phyloP scores from a whole-genome alignment of 1,140 invertebrate species.

The Hormaphis cornu region DNA sequence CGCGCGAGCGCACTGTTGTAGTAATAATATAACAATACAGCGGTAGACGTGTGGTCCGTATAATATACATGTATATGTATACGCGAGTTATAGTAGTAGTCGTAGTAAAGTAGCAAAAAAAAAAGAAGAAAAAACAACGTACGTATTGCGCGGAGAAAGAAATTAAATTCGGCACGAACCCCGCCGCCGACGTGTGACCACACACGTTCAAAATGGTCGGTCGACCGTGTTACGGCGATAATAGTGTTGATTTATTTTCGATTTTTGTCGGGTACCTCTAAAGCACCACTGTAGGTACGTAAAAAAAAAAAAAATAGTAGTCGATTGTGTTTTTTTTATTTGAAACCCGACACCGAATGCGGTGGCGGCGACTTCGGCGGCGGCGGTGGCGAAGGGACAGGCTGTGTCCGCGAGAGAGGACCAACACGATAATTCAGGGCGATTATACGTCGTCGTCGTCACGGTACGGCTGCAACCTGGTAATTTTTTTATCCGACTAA shows the following conservation, averaged over 20 bases:
- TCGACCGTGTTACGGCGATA: not conserved
- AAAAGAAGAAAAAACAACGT: not conserved
- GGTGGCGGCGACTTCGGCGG: not conserved
- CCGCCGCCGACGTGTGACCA: not conserved
- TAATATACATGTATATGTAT: not conserved
- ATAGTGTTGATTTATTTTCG: not conserved
- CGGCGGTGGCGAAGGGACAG: conserved; percentile 13
- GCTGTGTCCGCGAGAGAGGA: too few species aligned
- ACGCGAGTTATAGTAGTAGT: too few species aligned
- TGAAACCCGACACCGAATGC: conserved; percentile 8
- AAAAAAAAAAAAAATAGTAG: not conserved
- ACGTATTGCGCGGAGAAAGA: not conserved
- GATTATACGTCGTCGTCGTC: too few species aligned
- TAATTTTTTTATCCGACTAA: too few species aligned
- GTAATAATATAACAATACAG: not conserved
- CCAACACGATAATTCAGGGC: too few species aligned
- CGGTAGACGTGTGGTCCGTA: not conserved
- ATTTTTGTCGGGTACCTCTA: not conserved
- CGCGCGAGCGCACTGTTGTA: not conserved
- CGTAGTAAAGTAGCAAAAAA: not conserved
- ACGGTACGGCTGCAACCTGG: too few species aligned
- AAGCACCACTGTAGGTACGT: not conserved
- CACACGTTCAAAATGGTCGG: conserved; percentile 25
- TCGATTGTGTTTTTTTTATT: conserved; percentile 14
- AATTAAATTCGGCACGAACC: conserved; percentile 20